Percentiles rank a stretch among this genome's conserved stretches.
Evolutionary conservation across 2,888 invertebrate genomes (phyloP).

Genomic region (Patella depressa): DNA sequence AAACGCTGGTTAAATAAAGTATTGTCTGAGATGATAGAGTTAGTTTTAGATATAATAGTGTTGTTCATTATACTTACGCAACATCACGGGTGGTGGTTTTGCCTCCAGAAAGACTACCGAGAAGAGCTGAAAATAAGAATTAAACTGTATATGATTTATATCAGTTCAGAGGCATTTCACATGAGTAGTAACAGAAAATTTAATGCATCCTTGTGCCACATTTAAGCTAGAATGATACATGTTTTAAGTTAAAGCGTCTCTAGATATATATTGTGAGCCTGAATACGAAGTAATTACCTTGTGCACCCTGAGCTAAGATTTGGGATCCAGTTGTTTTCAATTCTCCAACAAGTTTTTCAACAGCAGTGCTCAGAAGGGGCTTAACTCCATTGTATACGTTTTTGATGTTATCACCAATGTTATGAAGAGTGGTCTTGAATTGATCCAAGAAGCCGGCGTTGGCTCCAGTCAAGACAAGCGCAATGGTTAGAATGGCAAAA

Average conservation of each 20-base stretch:
- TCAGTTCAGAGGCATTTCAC: too few relatives aligned
- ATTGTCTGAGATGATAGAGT: too few relatives aligned
- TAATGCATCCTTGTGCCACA: background rate
- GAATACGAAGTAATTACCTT: background rate
- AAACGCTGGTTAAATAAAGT: too few relatives aligned
- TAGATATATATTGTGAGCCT: background rate
- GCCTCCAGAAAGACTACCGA: background rate
- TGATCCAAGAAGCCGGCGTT: background rate
- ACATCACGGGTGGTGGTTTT: background rate
- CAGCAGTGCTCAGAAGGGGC: background rate
- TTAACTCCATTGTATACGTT: background rate
- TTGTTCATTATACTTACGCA: slow-evolving; percentile 4
- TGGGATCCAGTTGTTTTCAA: background rate
- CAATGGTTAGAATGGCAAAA: background rate
- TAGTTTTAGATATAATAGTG: background rate
- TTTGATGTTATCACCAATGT: background rate
- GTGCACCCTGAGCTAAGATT: background rate
- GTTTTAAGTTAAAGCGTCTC: background rate
- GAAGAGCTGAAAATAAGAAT: background rate
- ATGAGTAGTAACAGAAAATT: too few relatives aligned
- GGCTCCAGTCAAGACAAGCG: background rate
- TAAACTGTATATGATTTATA: background rate
- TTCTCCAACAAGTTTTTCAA: background rate
- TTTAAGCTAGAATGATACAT: background rate
- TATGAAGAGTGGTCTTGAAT: background rate